phyloP scores from a whole-genome alignment of 2,797 vertebrate genomes.

The Poeciliopsis paucimaculata region DNA sequence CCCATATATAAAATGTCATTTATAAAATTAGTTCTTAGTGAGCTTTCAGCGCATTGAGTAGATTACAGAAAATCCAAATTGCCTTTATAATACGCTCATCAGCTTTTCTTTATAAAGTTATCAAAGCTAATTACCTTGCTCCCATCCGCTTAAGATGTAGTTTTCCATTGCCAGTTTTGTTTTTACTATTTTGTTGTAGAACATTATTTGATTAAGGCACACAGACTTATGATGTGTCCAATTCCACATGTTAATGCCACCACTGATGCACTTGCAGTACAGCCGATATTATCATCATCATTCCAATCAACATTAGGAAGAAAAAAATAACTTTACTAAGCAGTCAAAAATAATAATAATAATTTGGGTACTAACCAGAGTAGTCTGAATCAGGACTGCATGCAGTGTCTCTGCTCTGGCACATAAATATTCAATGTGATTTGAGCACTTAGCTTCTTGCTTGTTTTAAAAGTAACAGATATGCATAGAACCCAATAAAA shows the following conservation, averaged over 20 bases:
- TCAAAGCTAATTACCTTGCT: neutral
- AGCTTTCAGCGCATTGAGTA: neutral
- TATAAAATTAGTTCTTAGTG: neutral
- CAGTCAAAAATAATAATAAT: neutral
- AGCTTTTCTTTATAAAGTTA: neutral
- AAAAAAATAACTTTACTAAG: neutral
- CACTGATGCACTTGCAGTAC: neutral
- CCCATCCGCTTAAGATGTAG: neutral
- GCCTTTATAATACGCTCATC: neutral
- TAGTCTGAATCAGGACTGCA: neutral
- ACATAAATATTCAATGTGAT: neutral
- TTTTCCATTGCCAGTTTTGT: neutral
- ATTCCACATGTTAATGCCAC: neutral
- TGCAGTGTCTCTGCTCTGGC: neutral
- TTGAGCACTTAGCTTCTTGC: neutral
- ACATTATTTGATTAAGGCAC: neutral
- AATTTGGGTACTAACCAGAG: neutral
- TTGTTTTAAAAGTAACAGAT: neutral
- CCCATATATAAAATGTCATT: neutral
- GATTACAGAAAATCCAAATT: neutral
- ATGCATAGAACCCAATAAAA: neutral
- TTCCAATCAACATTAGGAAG: neutral
- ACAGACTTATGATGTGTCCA: neutral
- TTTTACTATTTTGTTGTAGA: neutral
- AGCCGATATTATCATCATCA: neutral